These are phyloP conservation scores for Erithacus rubecula DNA, from an alignment of 2,797 vertebrate species.

Conservation along the genomic window DNA sequence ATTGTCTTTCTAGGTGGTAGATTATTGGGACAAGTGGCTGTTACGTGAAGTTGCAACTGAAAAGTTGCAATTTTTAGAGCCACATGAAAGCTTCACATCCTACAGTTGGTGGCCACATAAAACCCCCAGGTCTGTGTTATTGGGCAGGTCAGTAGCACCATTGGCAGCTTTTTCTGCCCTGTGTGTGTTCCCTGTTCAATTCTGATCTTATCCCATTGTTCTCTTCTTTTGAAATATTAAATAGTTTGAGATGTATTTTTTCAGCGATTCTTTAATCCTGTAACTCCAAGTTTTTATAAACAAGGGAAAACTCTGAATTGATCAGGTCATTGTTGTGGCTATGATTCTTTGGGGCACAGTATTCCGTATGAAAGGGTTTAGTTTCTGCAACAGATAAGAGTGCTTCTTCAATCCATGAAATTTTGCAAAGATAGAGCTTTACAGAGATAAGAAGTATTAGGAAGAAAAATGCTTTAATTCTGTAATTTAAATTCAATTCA, in stretches of 20 bases:
- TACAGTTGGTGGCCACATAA: not conserved
- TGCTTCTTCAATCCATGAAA: not conserved
- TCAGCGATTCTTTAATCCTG: not conserved
- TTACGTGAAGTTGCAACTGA: not conserved
- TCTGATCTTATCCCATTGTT: not conserved
- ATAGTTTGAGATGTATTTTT: not conserved
- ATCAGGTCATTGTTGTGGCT: not conserved
- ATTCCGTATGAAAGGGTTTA: not conserved
- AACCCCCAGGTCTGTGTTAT: not conserved
- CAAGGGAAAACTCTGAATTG: not conserved
- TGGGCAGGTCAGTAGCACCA: not conserved
- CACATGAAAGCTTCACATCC: not conserved
- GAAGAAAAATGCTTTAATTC: constrained; percentile 33
- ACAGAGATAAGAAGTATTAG: not conserved
- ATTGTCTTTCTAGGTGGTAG: not conserved
- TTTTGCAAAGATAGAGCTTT: not conserved
- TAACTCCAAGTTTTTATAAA: not conserved
- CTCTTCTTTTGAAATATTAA: not conserved
- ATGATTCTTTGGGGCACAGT: not conserved
- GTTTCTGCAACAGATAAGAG: not conserved
- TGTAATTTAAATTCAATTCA: not conserved
- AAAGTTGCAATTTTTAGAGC: not conserved
- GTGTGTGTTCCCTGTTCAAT: not conserved
- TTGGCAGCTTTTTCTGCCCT: not conserved
- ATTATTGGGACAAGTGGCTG: not conserved